Evolutionary conservation across 2,888 invertebrate genomes (phyloP).

Genomic region (Tineola bisselliella): DNA sequence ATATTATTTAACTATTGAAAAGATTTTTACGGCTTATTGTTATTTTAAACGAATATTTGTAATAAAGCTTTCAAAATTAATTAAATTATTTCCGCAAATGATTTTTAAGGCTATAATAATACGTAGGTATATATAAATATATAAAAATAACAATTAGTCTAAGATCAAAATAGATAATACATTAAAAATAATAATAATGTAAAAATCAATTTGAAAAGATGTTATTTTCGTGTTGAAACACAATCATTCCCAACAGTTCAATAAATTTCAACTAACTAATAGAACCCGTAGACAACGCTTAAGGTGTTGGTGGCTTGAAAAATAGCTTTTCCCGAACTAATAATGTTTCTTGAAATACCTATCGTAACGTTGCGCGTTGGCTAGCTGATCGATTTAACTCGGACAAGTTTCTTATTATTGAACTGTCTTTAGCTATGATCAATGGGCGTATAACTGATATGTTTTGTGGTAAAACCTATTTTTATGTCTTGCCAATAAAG

Average conservation of each 20-base stretch:
- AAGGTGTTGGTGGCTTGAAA: conserved; percentile 6
- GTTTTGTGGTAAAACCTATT: not conserved
- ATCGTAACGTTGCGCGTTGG: not conserved
- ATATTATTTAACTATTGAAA: too few relatives aligned
- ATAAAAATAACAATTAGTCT: too few relatives aligned
- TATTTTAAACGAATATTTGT: too few relatives aligned
- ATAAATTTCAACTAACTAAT: conserved; percentile 2
- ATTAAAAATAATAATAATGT: not conserved
- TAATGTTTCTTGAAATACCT: conserved; percentile 11
- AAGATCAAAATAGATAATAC: too few relatives aligned
- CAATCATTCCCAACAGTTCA: not conserved
- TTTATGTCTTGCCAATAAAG: too few relatives aligned
- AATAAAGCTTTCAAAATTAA: too few relatives aligned
- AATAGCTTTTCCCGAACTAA: conserved; percentile 2
- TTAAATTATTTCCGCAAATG: too few relatives aligned
- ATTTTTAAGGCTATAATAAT: too few relatives aligned
- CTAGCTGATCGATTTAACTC: conserved; percentile 11
- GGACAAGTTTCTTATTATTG: conserved; percentile 6
- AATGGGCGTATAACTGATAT: conserved; percentile 1
- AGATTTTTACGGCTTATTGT: too few relatives aligned
- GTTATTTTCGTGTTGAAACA: not conserved
- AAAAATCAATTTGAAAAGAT: not conserved
- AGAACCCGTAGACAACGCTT: not conserved
- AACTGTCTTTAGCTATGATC: conserved; percentile 12
- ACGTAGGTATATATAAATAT: too few relatives aligned